These are phyloP conservation scores for Drosophila malerkotliana DNA, from an alignment of 1,140 invertebrate species.

Conservation along the genomic window DNA sequence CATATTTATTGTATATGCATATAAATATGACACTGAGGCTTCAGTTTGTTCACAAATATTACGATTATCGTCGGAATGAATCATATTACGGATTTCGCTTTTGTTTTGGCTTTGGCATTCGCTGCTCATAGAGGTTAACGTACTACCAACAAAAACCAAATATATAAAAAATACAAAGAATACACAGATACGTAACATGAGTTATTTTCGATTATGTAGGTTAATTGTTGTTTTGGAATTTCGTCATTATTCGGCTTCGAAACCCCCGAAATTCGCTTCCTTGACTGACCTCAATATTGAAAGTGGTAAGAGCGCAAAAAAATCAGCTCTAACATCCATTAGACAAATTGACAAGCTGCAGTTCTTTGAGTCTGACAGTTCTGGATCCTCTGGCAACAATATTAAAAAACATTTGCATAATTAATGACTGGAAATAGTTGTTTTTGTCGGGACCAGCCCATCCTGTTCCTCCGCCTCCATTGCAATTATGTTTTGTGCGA, in stretches of 20 bases:
- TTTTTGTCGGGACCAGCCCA: constrained; percentile 15
- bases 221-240: constrained; percentile 52
- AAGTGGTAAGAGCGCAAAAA: background rate
- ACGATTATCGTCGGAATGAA: constrained; percentile 62
- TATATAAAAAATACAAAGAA: constrained; percentile 6
- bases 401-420: constrained; percentile 73
- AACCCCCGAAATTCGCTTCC: constrained; percentile 23
- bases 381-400: constrained; percentile 38
- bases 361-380: constrained; percentile 24
- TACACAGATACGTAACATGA: constrained; percentile 49
- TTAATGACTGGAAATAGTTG: constrained; percentile 72
- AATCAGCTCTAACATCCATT: constrained; percentile 42
- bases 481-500: constrained; percentile 52
- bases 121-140: constrained; percentile 60
- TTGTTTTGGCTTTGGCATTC: constrained; percentile 71
- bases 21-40: constrained; percentile 53
- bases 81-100: constrained; percentile 71
- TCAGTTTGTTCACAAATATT: constrained; percentile 42
- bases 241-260: background rate
- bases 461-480: constrained; percentile 16
- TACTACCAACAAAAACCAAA: constrained; percentile 37
- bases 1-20: constrained; percentile 32
- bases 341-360: constrained; percentile 60
- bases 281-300: constrained; percentile 6
- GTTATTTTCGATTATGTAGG: constrained; percentile 55